phyloP scores from a whole-genome alignment of 2,113 vertebrate species.

The Myotis davidii region DNA sequence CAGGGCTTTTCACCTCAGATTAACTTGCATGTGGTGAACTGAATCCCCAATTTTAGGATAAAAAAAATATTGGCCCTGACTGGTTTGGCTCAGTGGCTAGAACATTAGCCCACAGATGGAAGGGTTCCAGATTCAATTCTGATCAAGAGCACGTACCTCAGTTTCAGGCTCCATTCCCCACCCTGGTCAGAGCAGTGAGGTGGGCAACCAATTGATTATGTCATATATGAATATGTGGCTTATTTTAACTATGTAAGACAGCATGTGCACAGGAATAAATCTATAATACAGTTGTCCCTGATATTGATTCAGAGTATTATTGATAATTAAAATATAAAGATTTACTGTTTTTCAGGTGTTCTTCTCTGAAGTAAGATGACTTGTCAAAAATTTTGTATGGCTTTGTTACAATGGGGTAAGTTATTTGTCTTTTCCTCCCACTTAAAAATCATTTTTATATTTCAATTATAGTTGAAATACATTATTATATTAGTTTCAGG shows the following conservation, averaged over 20 bases:
- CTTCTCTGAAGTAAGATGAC: slow-evolving; percentile 81
- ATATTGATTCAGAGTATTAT: background rate
- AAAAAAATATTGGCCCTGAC: background rate
- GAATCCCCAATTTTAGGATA: background rate
- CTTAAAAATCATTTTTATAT: background rate
- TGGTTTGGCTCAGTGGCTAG: too few species aligned
- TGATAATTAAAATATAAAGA: background rate
- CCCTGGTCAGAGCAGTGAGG: too few species aligned
- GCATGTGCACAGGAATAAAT: background rate
- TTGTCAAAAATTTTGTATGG: slow-evolving; percentile 63
- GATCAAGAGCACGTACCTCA: too few species aligned
- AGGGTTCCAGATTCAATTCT: too few species aligned
- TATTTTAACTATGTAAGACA: slow-evolving; percentile 22
- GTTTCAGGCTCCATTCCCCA: too few species aligned
- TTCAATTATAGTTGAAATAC: background rate
- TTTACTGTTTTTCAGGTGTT: slow-evolving; percentile 75
- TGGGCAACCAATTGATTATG: background rate
- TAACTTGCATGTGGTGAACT: background rate
- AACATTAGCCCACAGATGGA: too few species aligned
- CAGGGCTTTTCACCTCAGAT: background rate
- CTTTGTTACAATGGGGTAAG: slow-evolving; percentile 82
- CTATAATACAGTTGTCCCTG: background rate
- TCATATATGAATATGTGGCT: background rate
- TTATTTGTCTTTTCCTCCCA: background rate
- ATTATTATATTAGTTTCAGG: background rate